Conservation (phyloP, 1,140 invertebrate genomes). For the Sweltsa coloradensis region DNA sequence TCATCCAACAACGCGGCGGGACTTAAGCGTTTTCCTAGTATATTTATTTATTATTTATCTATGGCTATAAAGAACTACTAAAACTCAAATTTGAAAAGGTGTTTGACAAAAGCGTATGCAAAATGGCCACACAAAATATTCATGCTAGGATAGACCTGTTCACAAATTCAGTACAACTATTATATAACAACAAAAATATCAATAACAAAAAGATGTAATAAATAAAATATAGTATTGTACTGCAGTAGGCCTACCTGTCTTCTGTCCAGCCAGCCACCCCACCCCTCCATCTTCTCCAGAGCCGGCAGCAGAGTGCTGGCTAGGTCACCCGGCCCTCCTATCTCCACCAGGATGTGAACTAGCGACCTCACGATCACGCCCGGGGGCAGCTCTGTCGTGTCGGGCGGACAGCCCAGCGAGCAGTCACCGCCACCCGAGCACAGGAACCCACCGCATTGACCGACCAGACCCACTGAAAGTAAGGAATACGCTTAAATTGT, state of each 20-base stretch:
- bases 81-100: too few species aligned
- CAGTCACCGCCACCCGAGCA: constrained; percentile 37
- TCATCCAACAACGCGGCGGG: too few species aligned
- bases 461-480: not conserved
- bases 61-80: too few species aligned
- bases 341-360: constrained; percentile 39
- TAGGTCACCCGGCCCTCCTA: constrained; percentile 45
- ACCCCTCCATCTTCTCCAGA: constrained; percentile 41
- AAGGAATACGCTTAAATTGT: not conserved
- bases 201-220: constrained; percentile 7
- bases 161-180: too few species aligned
- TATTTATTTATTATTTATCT: too few species aligned
- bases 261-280: constrained; percentile 55
- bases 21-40: too few species aligned
- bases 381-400: not conserved
- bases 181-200: constrained; percentile 4
- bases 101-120: too few species aligned
- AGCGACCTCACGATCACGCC: constrained; percentile 34
- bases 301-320: constrained; percentile 43
- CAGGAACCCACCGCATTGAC: constrained; percentile 47
- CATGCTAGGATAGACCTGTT: too few species aligned
- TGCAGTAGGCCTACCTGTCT: constrained; percentile 41
- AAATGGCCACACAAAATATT: too few species aligned
- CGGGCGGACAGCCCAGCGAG: constrained; percentile 14
- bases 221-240: not conserved